Conservation (phyloP, 2,113 vertebrate species). For the Peromyscus polionotus region DNA sequence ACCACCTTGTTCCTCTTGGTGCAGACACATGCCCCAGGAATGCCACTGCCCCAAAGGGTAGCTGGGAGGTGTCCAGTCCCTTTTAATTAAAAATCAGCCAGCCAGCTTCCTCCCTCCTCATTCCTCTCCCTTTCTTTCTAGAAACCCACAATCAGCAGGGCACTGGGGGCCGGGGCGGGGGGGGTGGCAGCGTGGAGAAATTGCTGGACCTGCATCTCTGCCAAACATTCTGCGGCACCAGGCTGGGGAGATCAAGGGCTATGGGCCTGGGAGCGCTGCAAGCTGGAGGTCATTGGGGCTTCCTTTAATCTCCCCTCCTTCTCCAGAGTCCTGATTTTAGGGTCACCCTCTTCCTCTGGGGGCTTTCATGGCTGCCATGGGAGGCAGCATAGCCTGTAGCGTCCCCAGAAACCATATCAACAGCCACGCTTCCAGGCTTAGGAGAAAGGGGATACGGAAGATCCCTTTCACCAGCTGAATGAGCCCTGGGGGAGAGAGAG, state of each 20-base stretch:
- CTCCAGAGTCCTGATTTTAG: neutral
- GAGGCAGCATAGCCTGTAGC: neutral
- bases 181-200: neutral
- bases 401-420: neutral
- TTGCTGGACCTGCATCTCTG: neutral
- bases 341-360: neutral
- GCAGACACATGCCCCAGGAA: neutral
- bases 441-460: neutral
- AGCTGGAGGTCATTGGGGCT: neutral
- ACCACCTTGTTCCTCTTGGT: fast-evolving
- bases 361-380: fast-evolving
- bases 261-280: neutral
- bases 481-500: neutral
- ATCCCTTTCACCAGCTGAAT: neutral
- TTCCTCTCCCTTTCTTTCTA: conserved; percentile 46
- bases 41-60: neutral
- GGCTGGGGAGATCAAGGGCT: neutral
- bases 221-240: neutral
- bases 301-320: neutral
- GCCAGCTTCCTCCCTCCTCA: conserved; percentile 10
- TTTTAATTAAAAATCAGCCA: conserved; percentile 66
- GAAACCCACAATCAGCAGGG: conserved; percentile 44
- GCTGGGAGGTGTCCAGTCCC: neutral
- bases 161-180: neutral
- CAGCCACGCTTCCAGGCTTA: neutral